A percentile compares a stretch with the other conserved stretches of the same genome.
These are phyloP conservation scores for Aleiodes alternator DNA, from an alignment of 2,888 invertebrate species.

Conservation along the genomic window DNA sequence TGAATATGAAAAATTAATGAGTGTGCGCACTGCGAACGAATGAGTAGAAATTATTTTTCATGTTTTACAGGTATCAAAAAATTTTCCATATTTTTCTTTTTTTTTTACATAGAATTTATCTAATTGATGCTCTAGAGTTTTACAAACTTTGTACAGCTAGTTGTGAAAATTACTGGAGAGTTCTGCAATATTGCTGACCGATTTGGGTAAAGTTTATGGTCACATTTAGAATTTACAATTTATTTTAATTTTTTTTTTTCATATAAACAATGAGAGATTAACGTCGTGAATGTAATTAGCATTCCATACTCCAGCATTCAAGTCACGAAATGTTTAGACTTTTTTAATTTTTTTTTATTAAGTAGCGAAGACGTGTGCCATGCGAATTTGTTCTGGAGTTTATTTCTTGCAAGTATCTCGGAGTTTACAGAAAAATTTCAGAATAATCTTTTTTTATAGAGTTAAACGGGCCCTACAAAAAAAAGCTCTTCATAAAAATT, in stretches of 20 bases:
- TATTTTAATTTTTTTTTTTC: background rate
- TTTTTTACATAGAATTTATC: conserved; percentile 49
- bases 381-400: no score
- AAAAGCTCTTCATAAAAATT: no score
- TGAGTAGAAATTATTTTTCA: conserved; percentile 16
- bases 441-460: no score
- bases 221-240: conserved; percentile 25
- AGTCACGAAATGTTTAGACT: conserved; percentile 11
- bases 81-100: conserved; percentile 22
- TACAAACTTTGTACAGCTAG: conserved; percentile 53
- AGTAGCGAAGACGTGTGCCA: no score
- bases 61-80: conserved; percentile 51
- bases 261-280: conserved; percentile 11
- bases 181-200: conserved; percentile 16
- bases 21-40: conserved; percentile 28
- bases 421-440: no score
- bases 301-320: conserved; percentile 16
- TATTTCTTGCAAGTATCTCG: no score
- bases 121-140: conserved; percentile 47
- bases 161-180: conserved; percentile 21
- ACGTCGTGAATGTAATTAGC: conserved; percentile 4
- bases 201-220: background rate
- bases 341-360: conserved; percentile 9
- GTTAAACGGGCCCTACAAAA: no score
- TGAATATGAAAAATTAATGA: conserved; percentile 21